Evolutionary conservation across 2,797 vertebrate species (phyloP).

Genomic region (Melanotaenia nigrans): DNA sequence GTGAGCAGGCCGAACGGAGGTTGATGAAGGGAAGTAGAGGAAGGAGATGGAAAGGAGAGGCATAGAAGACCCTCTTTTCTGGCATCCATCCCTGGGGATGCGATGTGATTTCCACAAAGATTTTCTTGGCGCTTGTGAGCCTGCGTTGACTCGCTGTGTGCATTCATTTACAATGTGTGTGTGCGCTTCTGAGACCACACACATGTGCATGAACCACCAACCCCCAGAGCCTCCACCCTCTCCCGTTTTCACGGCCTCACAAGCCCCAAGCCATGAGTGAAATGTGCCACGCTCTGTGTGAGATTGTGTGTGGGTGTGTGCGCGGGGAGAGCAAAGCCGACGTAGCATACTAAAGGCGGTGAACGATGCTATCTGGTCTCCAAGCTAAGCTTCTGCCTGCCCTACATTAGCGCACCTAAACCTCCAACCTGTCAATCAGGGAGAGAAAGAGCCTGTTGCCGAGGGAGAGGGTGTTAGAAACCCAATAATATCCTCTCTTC

Average conservation of each 20-base stretch:
- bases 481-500: slow-evolving; percentile 72
- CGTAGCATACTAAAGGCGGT: slow-evolving; percentile 77
- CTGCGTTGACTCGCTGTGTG: slow-evolving; percentile 44
- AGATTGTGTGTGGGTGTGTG: slow-evolving; percentile 29
- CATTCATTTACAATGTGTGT: slow-evolving; percentile 50
- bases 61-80: slow-evolving; percentile 38
- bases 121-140: slow-evolving; percentile 57
- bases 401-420: slow-evolving; percentile 82
- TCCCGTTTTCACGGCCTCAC: slow-evolving; percentile 71
- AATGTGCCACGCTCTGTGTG: slow-evolving; percentile 69
- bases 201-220: slow-evolving; percentile 44
- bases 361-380: slow-evolving; percentile 82
- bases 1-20: slow-evolving; percentile 73
- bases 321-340: slow-evolving; percentile 58
- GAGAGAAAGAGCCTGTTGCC: slow-evolving; percentile 68
- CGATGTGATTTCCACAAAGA: slow-evolving; percentile 71
- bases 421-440: slow-evolving; percentile 80
- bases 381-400: slow-evolving; percentile 77
- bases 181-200: slow-evolving; percentile 38
- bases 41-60: slow-evolving; percentile 39
- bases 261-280: slow-evolving; percentile 80
- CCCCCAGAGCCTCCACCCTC: slow-evolving; percentile 56
- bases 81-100: slow-evolving; percentile 63
- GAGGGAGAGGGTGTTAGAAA: slow-evolving; percentile 70
- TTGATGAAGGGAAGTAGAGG: slow-evolving; percentile 60